A percentile compares a stretch with the other conserved stretches of the same genome.
phyloP scores from a whole-genome alignment of 2,113 vertebrate genomes.

The Calypte anna region DNA sequence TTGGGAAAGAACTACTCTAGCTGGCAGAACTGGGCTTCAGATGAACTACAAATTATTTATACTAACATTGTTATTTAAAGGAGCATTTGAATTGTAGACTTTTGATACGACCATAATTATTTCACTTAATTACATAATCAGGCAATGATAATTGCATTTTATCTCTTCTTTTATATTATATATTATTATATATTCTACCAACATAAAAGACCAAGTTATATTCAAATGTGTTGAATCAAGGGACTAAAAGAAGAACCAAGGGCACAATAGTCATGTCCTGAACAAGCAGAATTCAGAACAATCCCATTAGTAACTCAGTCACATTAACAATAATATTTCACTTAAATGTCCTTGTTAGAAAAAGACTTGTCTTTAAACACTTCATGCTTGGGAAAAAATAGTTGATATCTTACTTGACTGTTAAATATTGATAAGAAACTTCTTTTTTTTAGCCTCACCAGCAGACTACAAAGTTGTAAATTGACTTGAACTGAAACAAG shows the following conservation, averaged over 20 bases:
- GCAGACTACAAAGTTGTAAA: neutral
- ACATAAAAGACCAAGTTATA: neutral
- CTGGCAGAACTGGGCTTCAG: neutral
- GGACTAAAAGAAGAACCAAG: neutral
- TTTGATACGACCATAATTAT: slow-evolving; percentile 4
- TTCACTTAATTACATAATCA: slow-evolving; percentile 31
- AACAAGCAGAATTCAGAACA: neutral
- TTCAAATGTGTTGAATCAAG: neutral
- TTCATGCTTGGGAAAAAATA: neutral
- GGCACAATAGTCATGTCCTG: neutral
- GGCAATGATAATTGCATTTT: neutral
- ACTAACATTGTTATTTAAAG: neutral
- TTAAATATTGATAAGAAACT: neutral
- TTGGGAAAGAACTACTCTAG: neutral
- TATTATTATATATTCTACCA: neutral
- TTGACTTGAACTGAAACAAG: neutral
- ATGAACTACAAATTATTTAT: neutral
- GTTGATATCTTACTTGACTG: neutral
- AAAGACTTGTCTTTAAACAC: neutral
- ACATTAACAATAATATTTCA: neutral
- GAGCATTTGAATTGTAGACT: neutral
- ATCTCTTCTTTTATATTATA: neutral
- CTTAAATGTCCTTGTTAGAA: neutral
- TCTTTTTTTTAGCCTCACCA: neutral
- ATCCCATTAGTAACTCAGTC: neutral